phyloP scores from a whole-genome alignment of 2,113 vertebrate genomes.

The Apodemus sylvaticus region DNA sequence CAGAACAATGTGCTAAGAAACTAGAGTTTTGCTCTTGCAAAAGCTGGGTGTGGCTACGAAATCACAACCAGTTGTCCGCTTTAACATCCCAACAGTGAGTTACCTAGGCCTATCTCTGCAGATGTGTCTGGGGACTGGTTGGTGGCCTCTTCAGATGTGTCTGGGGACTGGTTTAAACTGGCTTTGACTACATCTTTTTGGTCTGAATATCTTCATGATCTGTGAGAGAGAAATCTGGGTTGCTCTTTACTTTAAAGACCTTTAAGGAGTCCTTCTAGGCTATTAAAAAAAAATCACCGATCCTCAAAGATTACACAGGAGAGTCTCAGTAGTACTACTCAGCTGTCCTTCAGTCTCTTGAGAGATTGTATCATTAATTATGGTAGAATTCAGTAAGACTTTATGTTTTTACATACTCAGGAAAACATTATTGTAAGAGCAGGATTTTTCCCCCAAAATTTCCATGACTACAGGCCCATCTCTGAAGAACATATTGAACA shows the following conservation, averaged over 20 bases:
- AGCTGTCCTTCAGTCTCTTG: background rate
- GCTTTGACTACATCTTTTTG: background rate
- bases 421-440: background rate
- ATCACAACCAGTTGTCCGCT: background rate
- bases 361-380: background rate
- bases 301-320: background rate
- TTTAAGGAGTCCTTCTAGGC: background rate
- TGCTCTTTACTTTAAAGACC: background rate
- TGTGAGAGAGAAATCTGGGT: background rate
- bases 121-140: background rate
- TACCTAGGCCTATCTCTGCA: background rate
- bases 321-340: background rate
- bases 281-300: background rate
- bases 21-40: background rate
- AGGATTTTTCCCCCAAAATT: background rate
- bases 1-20: background rate
- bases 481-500: conserved; percentile 13
- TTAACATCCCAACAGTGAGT: background rate
- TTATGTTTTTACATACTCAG: background rate
- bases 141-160: background rate
- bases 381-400: background rate
- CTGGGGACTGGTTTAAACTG: too few species aligned
- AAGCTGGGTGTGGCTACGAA: background rate
- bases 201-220: background rate
- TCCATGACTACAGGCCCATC: background rate